Base-by-base conservation (phyloP, 1,140 invertebrate genomes). In the Trichomalopsis sarcophagae region DNA sequence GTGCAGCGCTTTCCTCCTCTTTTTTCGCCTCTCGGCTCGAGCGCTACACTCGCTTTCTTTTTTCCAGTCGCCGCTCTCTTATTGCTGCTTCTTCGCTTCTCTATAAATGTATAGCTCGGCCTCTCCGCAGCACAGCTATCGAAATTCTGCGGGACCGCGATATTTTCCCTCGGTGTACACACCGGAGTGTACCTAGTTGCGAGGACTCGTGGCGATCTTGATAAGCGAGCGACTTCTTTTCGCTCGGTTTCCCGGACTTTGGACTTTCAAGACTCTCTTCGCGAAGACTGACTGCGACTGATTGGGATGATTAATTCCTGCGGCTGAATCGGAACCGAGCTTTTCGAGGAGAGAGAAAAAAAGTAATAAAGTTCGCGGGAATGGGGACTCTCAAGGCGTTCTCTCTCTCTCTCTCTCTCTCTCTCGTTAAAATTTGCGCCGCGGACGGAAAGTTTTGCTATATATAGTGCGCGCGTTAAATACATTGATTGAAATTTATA, bases 121-220 rank as follows among this genome's bases (percentile, higher is more conserved):
- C 10, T 17, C 73, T 40, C 17, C 13, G 33, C 14, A 1, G 17
- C 33, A n/a, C 27, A 55, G 55, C 77, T 79, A 66, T 66, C 77
- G 62, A 44, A 80, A 80, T 80, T 80, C 33, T 36, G 21, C 78
- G 78, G n/a, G 30, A 44, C 62, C 36, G 78, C 55, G 69, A 69
- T 80, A 80, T 69, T 69, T 80, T 47, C 62, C n/a, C 62, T 80
- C 17, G 0, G 75, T 21, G 5, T 36, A 36, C 5, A 10, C 14
- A 21, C 73, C 3, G 11, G 5, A 2, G 27, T 44, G 10, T 44
- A 11, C 40, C 40, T 44, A 33, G 73, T 36, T 36, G 1, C 10
- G 36, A 30, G 21, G 13, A 69, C 23, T 33, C 69, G 27, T 71
- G 27, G 69, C 69, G 30, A 71, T 71, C 23, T 30, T 75, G 36